Evolutionary conservation across 2,797 vertebrate species (phyloP), one percentile per base, ranked within the genome.

Genomic region (Masticophis lateralis): DNA sequence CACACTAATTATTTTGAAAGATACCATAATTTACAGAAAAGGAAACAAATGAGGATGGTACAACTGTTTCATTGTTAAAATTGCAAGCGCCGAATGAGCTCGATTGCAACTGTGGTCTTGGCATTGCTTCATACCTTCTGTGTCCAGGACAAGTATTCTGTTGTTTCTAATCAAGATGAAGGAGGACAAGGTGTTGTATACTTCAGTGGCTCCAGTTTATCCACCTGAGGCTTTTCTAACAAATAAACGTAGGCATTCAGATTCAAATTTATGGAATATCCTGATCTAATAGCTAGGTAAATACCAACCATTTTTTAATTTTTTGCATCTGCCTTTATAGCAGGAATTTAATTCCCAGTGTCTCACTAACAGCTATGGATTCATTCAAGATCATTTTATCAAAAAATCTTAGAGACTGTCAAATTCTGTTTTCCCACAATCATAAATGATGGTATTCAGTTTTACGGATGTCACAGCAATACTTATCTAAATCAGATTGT

Each of bases 1-100:
- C 55, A 88, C 12, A 66, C 89, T 94, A 95, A 95, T 96, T 95
- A 96, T 94, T 69, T 94, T 91, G 59, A 89, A 90, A 96, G 95
- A 91, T 92, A 94, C 95, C 0, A 0, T 94, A 94, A 96, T 95
- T 96, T 95, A 69, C 51, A 93, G 20, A 92, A 95, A 74, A 87
- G 93, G 95, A 95, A 32, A 95, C 93, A 96, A 96, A 25, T 4
- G 89, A 60, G 93, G 90, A 56, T 79, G 43, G 79, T 93, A 92
- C 63, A 69, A 95, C 94, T 63, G 63, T 86, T 86, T 94, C 94
- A 11, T 43, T 93, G 92, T 90, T 93, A 94, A 96, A 94, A 96
- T 93, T 94, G 47, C 28, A 94, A 28, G 91, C 94, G 53, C 89
- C 32, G 91, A 90, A 89, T 69, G 43, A 93, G 93, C 47, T 94